phyloP scores from a whole-genome alignment of 2,113 vertebrate genomes.

The Arothron firmamentum region DNA sequence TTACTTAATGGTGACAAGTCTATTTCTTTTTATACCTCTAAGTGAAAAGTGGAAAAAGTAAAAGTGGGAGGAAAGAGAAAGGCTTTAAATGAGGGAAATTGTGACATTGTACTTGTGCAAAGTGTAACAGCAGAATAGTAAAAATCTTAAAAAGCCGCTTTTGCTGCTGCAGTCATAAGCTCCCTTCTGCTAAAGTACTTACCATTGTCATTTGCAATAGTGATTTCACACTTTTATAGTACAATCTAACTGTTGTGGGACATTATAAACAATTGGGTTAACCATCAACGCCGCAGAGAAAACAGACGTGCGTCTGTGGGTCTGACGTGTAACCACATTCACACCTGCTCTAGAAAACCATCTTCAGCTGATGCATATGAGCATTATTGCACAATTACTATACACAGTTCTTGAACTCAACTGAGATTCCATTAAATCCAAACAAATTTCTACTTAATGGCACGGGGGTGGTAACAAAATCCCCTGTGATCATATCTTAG shows the following conservation, averaged over 20 bases:
- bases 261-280: conserved; percentile 27
- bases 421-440: no score
- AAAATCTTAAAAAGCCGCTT: background rate
- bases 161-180: background rate
- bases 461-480: no score
- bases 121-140: background rate
- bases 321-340: conserved; percentile 28
- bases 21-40: background rate
- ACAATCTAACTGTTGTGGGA: conserved; percentile 25
- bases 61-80: background rate
- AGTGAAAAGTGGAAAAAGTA: background rate
- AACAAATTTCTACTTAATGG: no score
- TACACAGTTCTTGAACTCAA: no score
- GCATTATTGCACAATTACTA: no score
- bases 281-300: conserved; percentile 31
- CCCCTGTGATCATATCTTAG: no score
- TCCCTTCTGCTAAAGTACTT: background rate
- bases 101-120: background rate
- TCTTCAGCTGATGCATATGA: background rate
- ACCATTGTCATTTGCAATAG: background rate
- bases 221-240: conserved; percentile 1
- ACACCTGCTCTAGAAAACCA: conserved; percentile 14
- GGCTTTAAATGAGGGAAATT: background rate
- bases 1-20: background rate
- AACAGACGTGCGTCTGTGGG: conserved; percentile 10